Evolutionary conservation across 1,140 invertebrate genomes (phyloP).

Genomic region (Patella vulgata): DNA sequence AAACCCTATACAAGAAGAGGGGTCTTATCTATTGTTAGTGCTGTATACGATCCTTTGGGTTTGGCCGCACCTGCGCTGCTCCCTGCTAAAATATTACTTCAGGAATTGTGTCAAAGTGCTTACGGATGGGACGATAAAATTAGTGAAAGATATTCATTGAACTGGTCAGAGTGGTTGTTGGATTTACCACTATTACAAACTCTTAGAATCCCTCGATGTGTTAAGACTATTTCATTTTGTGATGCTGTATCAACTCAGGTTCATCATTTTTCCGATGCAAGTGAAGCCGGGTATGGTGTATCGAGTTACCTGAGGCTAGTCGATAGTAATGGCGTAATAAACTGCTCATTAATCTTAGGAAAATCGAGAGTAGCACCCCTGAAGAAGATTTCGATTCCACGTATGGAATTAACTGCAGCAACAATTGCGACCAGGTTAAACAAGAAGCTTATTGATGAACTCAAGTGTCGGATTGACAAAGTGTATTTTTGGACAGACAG

Average conservation of each 20-base stretch:
- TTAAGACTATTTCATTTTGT: conserved; percentile 14
- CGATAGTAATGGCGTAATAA: neutral
- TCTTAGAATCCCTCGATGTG: conserved; percentile 11
- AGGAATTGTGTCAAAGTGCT: too few relatives aligned
- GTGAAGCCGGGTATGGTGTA: conserved; percentile 17
- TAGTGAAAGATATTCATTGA: neutral
- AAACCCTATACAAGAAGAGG: conserved; percentile 15
- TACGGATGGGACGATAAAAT: too few relatives aligned
- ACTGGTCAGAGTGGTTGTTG: conserved; percentile 21
- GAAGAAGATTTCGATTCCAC: conserved; percentile 61
- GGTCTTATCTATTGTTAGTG: conserved; percentile 22
- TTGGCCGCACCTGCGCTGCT: conserved; percentile 15
- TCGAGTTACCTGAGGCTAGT: conserved; percentile 17
- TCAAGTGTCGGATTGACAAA: conserved; percentile 7
- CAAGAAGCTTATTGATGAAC: conserved; percentile 15
- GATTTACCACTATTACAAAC: conserved; percentile 8
- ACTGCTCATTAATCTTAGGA: conserved; percentile 36
- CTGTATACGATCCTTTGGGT: conserved; percentile 30
- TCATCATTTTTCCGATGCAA: conserved; percentile 11
- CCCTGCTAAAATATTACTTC: too few relatives aligned
- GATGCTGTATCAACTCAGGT: conserved; percentile 1
- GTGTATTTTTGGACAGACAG: conserved; percentile 29
- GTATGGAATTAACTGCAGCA: conserved; percentile 68
- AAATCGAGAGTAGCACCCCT: conserved; percentile 48
- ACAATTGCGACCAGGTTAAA: conserved; percentile 41